Conservation (phyloP, 2,888 invertebrate genomes). For the Drosophila ezoana region DNA sequence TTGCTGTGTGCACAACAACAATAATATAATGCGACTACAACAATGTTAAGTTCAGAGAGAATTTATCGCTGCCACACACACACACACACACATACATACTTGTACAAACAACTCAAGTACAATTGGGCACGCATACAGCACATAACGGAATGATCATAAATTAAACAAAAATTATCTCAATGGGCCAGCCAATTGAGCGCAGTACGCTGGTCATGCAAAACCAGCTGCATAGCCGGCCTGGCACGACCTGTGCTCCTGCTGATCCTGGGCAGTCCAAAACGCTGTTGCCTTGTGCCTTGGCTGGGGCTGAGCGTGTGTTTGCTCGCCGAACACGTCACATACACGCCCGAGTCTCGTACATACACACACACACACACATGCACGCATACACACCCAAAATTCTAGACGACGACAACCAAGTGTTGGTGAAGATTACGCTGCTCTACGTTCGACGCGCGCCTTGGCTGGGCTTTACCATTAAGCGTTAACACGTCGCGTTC, state of each 20-base stretch:
- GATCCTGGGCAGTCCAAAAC: slow-evolving; percentile 47
- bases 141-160: slow-evolving; percentile 65
- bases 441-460: slow-evolving; percentile 49
- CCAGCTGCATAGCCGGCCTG: slow-evolving; percentile 9
- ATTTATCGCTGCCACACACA: slow-evolving; percentile 63
- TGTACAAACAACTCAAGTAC: slow-evolving; percentile 52
- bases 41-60: slow-evolving; percentile 53
- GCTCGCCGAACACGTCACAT: slow-evolving; percentile 78
- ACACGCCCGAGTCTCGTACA: slow-evolving; percentile 68
- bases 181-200: slow-evolving; percentile 21
- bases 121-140: slow-evolving; percentile 69
- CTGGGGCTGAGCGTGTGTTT: slow-evolving; percentile 37
- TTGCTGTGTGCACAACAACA: slow-evolving; percentile 32
- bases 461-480: slow-evolving; percentile 58
- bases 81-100: slow-evolving; percentile 28
- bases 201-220: neutral
- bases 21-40: slow-evolving; percentile 32
- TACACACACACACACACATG: slow-evolving; percentile 25
- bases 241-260: slow-evolving; percentile 3
- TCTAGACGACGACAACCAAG: slow-evolving; percentile 67
- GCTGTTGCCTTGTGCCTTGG: slow-evolving; percentile 7
- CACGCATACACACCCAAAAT: slow-evolving; percentile 74
- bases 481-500: slow-evolving; percentile 62
- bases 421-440: slow-evolving; percentile 62
- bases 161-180: slow-evolving; percentile 74